Base-by-base conservation (phyloP, 2,113 vertebrate genomes). In the Xyliphius kryptos region DNA sequence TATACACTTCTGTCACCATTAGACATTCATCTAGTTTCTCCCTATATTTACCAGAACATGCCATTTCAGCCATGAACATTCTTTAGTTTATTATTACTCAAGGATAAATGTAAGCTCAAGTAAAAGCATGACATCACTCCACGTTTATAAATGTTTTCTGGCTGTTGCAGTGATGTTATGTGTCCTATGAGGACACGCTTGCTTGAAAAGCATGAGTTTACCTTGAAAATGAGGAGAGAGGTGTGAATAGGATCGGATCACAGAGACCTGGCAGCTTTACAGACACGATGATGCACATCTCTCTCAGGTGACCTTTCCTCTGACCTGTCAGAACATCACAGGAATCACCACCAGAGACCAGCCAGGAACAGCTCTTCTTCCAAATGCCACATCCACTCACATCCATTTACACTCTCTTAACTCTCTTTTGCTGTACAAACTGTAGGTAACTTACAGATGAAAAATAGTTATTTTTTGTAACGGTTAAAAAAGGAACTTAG, bases 221-320 rank as follows among this genome's bases (percentile, higher is more conserved):
- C 21, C 64, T 67, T 26, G 65, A 51, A 56, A 60, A 64, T 56
- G 68, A 40, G 60, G 46, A 51, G 22, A 8, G 51, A 74, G 68
- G 72, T 68, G 72, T 63, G 72, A 74, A 74, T 74, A 74, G 72
- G 64, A 67, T 71, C 7, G 60, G 55, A 70, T 74, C 68, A 71
- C 73, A 74, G 73, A 71, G 73, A 72, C 63, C 46, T 37, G 52
- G 13, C 49, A 43, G 61, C 53, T 70, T 54, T 70, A 41, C 69
- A 21, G 56, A 57, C 14, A 2, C 59, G 59, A 52, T 32, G 32
- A 58, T 53, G 59, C 63, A 67, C 38, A 41, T 51, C 11, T 55
- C 38, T 56, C 67, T 53, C 56, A 22, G 40, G 37, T 40, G 50
- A 61, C 63, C 55, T 61, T 55, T 61, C 44, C 51, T 64, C 57